Base-by-base conservation (phyloP, 2,888 invertebrate species). In the Acanthosepion lycidas region DNA sequence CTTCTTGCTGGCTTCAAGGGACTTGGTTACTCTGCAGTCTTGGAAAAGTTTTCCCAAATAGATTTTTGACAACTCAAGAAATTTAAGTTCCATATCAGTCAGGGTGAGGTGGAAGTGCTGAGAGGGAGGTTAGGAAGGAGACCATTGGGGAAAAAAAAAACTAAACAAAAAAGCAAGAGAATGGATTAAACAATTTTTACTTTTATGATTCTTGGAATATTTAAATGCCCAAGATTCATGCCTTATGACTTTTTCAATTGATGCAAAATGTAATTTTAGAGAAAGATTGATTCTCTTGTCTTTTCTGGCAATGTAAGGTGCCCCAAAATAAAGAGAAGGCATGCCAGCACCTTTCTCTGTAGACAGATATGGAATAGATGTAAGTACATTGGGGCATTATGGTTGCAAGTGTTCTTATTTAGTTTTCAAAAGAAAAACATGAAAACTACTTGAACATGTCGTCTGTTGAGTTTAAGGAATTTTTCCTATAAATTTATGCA, bases 141-240 rank as follows among this genome's bases (percentile, higher is more conserved):
- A 78, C n/a, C n/a, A 78, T 12, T 15, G 78, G 78, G 33, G n/a
- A 78, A 78, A 78, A n/a, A 15, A 78, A n/a, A n/a, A 15, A 28
- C 0, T 0, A 78, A n/a, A n/a, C 3, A 78, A 9, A 2, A n/a
- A 12, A 18, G 2, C 59, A 20, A 33, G 15, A n/a, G 15, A 78
- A n/a, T n/a, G n/a, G n/a, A 78, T n/a, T n/a, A 78, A 33, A 78
- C 33, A 78, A 78, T 15, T 78, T 33, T 33, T n/a, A 15, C n/a
- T n/a, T 78, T 78, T 78, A n/a, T 18, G n/a, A 78, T 78, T 78
- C 78, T 78, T 78, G 1, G 78, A 78, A 78, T 78, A n/a, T 78
- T 78, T 33, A 78, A 78, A 78, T 78, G 78, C 78, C 78, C 78
- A 78, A 78, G 78, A 78, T 78, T 78, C 78, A 78, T 78, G 78